A percentile compares a stretch with the other conserved stretches of the same genome.
phyloP scores from a whole-genome alignment of 2,888 invertebrate genomes.

The Polietes domitor region DNA sequence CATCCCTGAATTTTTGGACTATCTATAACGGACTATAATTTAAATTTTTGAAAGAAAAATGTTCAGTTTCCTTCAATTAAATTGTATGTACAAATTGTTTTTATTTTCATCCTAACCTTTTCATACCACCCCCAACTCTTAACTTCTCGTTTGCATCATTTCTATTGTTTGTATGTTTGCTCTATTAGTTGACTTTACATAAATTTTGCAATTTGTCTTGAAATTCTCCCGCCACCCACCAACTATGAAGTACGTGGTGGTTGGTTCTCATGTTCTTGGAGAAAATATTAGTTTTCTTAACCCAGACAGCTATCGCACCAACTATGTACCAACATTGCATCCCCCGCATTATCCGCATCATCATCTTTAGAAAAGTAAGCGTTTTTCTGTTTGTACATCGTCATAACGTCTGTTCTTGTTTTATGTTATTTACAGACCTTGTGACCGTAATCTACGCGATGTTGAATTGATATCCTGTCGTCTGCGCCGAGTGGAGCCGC shows the following conservation, averaged over 20 bases:
- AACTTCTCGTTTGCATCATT: constrained; percentile 27
- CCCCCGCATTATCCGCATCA: neutral
- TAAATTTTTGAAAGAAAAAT: too few species aligned
- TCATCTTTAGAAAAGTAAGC: neutral
- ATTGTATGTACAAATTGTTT: neutral
- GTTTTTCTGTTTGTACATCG: constrained; percentile 20
- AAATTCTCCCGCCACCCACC: neutral
- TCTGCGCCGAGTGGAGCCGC: constrained; percentile 84
- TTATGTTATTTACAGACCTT: constrained; percentile 83
- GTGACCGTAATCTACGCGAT: constrained; percentile 87
- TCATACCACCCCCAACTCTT: neutral
- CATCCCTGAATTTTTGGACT: too few species aligned
- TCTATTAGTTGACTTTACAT: constrained; percentile 21
- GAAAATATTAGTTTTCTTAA: constrained; percentile 11
- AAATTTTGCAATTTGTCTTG: constrained; percentile 40
- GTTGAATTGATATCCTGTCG: constrained; percentile 87
- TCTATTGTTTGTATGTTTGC: constrained; percentile 10
- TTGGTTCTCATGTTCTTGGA: neutral
- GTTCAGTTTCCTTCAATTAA: too few species aligned
- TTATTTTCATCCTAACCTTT: neutral
- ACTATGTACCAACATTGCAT: neutral
- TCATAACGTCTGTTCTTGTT: constrained; percentile 40
- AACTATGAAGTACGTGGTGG: neutral
- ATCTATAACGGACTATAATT: too few species aligned
- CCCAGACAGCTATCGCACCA: neutral